Percentiles rank a stretch among this genome's conserved stretches.
Conservation (phyloP, 2,113 vertebrate genomes). For the Oncorhynchus mykiss region DNA sequence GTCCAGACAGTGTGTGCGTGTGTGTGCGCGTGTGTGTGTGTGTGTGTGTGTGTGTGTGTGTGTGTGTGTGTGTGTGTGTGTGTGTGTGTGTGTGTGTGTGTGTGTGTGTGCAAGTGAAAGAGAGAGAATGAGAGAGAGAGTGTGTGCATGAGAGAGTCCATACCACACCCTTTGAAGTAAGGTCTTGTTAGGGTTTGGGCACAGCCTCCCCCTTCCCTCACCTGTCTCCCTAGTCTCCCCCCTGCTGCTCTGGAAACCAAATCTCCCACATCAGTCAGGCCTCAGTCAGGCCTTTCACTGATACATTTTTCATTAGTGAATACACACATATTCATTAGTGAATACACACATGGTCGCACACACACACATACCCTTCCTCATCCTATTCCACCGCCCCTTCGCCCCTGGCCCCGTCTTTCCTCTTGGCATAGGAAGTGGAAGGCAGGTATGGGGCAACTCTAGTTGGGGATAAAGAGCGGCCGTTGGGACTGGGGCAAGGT, state of each 20-base stretch:
- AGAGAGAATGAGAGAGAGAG: background rate
- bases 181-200: constrained; percentile 60
- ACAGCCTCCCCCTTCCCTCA: constrained; percentile 28
- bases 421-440: constrained; percentile 30
- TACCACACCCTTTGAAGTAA: constrained; percentile 66
- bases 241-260: constrained; percentile 69
- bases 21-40: too few relatives aligned
- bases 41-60: too few relatives aligned
- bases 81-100: too few relatives aligned
- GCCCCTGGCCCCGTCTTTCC: constrained; percentile 31
- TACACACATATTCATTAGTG: constrained; percentile 56
- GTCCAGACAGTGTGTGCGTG: too few relatives aligned
- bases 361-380: background rate
- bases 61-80: too few relatives aligned
- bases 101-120: background rate
- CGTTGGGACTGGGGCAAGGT: background rate
- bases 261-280: constrained; percentile 91
- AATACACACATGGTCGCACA: background rate
- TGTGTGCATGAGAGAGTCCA: too few relatives aligned
- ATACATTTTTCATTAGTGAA: constrained; percentile 82
- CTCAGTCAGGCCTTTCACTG: constrained; percentile 90
- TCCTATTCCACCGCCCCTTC: background rate
- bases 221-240: constrained; percentile 30
- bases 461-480: too few relatives aligned
- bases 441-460: background rate